Base-by-base conservation (phyloP, 2,113 vertebrate species). In the Myxocyprinus asiaticus region DNA sequence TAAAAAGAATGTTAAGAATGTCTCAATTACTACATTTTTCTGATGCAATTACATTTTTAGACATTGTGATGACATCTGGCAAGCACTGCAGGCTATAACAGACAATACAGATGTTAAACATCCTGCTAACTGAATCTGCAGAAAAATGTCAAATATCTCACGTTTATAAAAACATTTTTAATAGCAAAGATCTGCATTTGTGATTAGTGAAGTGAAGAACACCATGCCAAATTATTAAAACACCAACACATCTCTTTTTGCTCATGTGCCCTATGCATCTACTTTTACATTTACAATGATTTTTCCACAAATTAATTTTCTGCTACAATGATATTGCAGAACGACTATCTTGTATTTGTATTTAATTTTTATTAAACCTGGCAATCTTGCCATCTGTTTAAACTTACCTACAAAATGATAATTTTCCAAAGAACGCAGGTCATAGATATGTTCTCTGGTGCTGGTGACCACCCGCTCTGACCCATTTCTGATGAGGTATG, bases 391-490 rank as follows among this genome's bases (percentile, higher is more conserved):
- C 55, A 5, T 15, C 7, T 3, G 0, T 58, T 58, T 58, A 58
- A 87, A 92, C 95, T 95, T 90, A 96, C 95, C 95, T 92, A 96
- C 92, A 93, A 98, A 97, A 92, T 98, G 94, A 93, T 99, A 99
- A 95, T 98, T 98, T 94, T 99, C 98, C 91, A 99, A 88, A 89
- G 97, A 99, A 91, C 98, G 94, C 90, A 99, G 95, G 93, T 99
- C 98, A 85, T 99, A 99, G 94, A 99, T 98, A 93, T 99, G 98
- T 92, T 99, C 98, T 94, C 97, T 95, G 93, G 96, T 93, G 86
- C 98, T 99, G 91, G 97, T 99, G 91, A 99, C 97, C 83, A 99
- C 97, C 91, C 98, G 94, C 90, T 99, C 98, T 85, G 98, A 98
- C 88, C 97, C 98, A 78, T 99, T 99, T 91, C 97, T 94, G 94